Conservation (phyloP, 1,140 invertebrate genomes). For the Lasioglossum albipes region DNA sequence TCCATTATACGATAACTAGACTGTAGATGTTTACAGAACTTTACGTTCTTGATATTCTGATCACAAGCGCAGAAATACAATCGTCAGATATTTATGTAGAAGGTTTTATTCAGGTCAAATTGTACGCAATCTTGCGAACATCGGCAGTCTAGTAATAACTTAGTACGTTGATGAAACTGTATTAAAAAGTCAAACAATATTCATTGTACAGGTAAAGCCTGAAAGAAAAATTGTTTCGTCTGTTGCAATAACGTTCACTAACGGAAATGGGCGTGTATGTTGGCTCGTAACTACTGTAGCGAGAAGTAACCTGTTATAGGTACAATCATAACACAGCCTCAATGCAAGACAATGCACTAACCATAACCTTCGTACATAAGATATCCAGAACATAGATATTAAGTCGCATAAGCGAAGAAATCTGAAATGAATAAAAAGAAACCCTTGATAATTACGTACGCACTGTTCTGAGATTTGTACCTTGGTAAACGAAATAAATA, state of each 20-base stretch:
- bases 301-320: neutral
- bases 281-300: neutral
- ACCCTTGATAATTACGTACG: conserved; percentile 45
- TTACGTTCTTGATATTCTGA: neutral
- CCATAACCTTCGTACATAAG: conserved; percentile 42
- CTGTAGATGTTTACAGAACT: neutral
- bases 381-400: conserved; percentile 32
- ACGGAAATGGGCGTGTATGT: conserved; percentile 2
- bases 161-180: neutral
- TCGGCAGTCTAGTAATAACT: neutral
- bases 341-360: conserved; percentile 66
- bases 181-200: neutral
- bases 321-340: conserved; percentile 17
- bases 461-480: conserved; percentile 59
- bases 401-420: conserved; percentile 31
- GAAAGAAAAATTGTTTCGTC: conserved; percentile 1
- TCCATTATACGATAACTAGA: conserved; percentile 34
- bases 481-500: conserved; percentile 60
- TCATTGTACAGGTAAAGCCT: conserved; percentile 34
- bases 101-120: neutral
- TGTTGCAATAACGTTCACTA: conserved; percentile 7
- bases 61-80: neutral
- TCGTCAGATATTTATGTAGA: neutral
- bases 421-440: conserved; percentile 32
- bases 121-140: neutral